Percentiles rank a stretch among this genome's conserved stretches.
These are phyloP conservation scores for Mormyrops attenuatus DNA, from an alignment of 2,797 vertebrate species.

Conservation along the genomic window DNA sequence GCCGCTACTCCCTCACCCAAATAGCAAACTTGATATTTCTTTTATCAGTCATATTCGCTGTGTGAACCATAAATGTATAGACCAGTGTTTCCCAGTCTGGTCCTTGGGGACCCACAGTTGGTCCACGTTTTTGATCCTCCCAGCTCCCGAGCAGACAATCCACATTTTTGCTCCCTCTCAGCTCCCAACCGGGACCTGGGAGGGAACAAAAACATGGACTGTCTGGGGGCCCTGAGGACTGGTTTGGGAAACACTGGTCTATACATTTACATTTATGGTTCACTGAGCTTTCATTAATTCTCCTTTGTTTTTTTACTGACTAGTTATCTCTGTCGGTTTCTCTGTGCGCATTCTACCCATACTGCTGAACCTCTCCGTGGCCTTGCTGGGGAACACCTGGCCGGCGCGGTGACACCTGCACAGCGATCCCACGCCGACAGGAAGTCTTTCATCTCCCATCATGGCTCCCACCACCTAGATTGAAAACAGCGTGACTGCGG, in stretches of 20 bases:
- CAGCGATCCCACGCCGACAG: constrained; percentile 80
- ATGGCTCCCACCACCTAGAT: constrained; percentile 83
- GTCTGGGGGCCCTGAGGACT: not conserved
- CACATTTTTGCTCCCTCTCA: not conserved
- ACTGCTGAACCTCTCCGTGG: constrained; percentile 52
- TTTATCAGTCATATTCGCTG: not conserved
- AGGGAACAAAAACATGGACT: not conserved
- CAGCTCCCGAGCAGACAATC: not conserved
- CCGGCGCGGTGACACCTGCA: constrained; percentile 84
- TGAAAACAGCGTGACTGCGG: constrained; percentile 86
- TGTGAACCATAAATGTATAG: not conserved
- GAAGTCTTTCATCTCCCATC: constrained; percentile 98
- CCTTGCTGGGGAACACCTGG: constrained; percentile 86
- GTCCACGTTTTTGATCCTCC: not conserved
- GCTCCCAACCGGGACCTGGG: not conserved
- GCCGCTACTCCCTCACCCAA: not conserved
- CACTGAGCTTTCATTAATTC: constrained; percentile 34
- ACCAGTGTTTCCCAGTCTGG: not conserved
- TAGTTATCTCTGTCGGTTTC: constrained; percentile 37
- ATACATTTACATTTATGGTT: not conserved
- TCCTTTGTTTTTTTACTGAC: constrained; percentile 62
- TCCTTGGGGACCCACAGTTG: not conserved
- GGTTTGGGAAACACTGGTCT: not conserved
- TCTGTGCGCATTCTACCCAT: constrained; percentile 40
- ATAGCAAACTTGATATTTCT: not conserved